phyloP scores from a whole-genome alignment of 2,113 vertebrate species.

The Sebastes schlegelii region DNA sequence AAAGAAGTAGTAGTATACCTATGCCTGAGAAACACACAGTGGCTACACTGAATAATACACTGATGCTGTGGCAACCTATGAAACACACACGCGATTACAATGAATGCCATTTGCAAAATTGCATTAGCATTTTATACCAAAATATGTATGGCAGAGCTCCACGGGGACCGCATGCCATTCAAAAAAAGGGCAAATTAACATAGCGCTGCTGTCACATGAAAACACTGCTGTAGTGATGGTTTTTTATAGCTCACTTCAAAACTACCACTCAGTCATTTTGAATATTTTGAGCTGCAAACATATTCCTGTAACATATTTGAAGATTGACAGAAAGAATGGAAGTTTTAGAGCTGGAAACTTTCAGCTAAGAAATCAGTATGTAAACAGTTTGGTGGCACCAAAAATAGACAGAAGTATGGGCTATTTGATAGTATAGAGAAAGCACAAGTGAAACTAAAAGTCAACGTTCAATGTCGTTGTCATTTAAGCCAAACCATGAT shows the following conservation, averaged over 20 bases:
- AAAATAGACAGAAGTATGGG: neutral
- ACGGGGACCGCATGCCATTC: slow-evolving; percentile 56
- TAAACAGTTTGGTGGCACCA: no score
- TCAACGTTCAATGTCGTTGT: no score
- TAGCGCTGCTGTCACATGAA: slow-evolving; percentile 42
- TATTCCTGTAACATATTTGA: neutral
- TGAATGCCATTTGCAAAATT: slow-evolving; percentile 31
- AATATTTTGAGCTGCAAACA: neutral
- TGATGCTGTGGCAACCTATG: slow-evolving; percentile 4
- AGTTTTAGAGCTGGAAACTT: neutral
- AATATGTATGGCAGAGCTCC: slow-evolving; percentile 47
- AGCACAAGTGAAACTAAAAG: neutral
- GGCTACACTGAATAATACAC: neutral
- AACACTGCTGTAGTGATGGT: slow-evolving; percentile 10
- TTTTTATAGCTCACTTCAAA: slow-evolving; percentile 6
- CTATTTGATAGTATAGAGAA: neutral
- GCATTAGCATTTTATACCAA: slow-evolving; percentile 47
- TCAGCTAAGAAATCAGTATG: neutral
- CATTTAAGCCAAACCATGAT: no score
- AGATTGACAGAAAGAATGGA: neutral
- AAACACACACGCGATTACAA: neutral
- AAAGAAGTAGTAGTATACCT: neutral
- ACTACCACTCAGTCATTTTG: neutral
- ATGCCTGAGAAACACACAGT: neutral
- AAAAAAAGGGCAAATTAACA: slow-evolving; percentile 64